These are phyloP conservation scores for Erannis defoliaria DNA, from an alignment of 2,888 invertebrate species.

Conservation along the genomic window DNA sequence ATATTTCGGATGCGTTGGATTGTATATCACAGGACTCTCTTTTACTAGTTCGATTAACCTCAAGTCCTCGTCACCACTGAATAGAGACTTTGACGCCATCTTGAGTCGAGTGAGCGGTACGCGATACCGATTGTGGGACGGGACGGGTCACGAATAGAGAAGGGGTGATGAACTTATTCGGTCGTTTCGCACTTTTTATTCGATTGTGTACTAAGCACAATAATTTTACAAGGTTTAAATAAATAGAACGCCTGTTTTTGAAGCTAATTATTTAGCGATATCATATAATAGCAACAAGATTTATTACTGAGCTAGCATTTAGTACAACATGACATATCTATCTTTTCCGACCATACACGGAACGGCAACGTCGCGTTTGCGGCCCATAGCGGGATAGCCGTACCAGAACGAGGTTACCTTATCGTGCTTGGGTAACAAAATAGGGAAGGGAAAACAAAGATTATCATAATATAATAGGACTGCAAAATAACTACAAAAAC, in stretches of 20 bases:
- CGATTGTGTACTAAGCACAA: not conserved
- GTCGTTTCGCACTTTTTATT: not conserved
- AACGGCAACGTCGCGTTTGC: not conserved
- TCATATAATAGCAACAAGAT: too few species aligned
- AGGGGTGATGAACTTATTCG: not conserved
- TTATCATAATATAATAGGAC: not conserved
- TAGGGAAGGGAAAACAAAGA: not conserved
- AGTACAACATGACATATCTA: too few species aligned
- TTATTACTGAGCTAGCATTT: too few species aligned
- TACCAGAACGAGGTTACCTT: too few species aligned
- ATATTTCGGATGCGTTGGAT: constrained; percentile 69
- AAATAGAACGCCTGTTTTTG: too few species aligned
- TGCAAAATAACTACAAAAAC: not conserved
- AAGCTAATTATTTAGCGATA: too few species aligned
- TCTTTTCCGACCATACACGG: not conserved
- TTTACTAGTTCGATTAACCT: constrained; percentile 69
- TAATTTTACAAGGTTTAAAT: too few species aligned
- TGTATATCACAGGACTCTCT: constrained; percentile 69
- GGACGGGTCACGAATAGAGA: constrained; percentile 42
- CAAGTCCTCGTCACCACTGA: constrained; percentile 50
- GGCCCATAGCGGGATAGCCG: too few species aligned
- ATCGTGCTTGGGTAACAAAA: not conserved
- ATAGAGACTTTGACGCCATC: constrained; percentile 5
- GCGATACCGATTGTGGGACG: constrained; percentile 40
- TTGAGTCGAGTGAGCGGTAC: not conserved